Evolutionary conservation across 2,888 invertebrate species (phyloP), one percentile per base, ranked within the genome.

Genomic region (Caenorhabditis sinica): DNA sequence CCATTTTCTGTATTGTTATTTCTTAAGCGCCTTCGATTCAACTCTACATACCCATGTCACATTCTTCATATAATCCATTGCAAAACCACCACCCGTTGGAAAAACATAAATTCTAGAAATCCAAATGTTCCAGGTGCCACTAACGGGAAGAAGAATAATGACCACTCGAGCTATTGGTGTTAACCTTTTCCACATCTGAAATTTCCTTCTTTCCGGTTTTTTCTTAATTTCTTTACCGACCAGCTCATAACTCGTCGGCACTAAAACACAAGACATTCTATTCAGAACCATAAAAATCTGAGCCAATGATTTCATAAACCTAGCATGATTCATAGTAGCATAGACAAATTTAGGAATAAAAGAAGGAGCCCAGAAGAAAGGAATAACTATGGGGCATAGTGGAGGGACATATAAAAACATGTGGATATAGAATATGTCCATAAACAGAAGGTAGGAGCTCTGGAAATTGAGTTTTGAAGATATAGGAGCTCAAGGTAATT

Each of bases 251-350:
- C 23, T 15, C 0, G 40, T 23, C 2, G 65, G 43, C 17, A 53
- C 20, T n/a, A 75, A 6, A 8, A 75, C 56, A 40, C 74, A 66
- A 9, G 75, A 58, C 75, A 75, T 56, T 75, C 75, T 40, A 58
- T 75, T 75, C 13, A 75, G 13, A 8, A 65, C 63, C 43, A 66
- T 43, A 30, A 75, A 75, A 25, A 75, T 75, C 58, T 75, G 75
- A 56, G 40, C 20, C n/a, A 75, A 9, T 3, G 66, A 75, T 66
- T 75, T 75, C 11, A 33, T 13, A 17, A 58, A 30, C 25, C 66
- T 40, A 11, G 17, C 23, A 17, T 74, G 65, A 17, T 63, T 51
- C 20, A 40, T 17, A 2, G 51, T 8, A n/a, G 40, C 20, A 13
- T 51, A 63, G 3, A 49, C 25, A 25, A 63, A 25, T 43, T 76